Conservation (phyloP, 2,113 vertebrate genomes). For the Cyanistes caeruleus region DNA sequence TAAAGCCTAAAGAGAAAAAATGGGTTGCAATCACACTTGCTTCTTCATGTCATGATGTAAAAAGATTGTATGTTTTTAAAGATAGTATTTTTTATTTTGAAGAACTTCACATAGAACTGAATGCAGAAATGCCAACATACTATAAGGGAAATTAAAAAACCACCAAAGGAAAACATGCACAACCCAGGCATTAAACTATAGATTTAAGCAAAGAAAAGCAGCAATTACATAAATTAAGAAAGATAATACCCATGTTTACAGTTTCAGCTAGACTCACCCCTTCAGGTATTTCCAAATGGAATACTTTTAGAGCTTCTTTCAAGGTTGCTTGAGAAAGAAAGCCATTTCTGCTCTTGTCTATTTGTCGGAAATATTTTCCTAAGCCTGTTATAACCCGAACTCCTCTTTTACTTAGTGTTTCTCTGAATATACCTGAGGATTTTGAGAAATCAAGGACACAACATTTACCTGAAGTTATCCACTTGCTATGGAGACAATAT, state of each 20-base stretch:
- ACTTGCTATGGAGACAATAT: background rate
- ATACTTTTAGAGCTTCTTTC: slow-evolving; percentile 70
- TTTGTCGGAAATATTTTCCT: slow-evolving; percentile 70
- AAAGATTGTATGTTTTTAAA: background rate
- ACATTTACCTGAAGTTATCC: background rate
- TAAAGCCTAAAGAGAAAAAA: background rate
- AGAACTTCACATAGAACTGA: background rate
- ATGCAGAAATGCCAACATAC: background rate
- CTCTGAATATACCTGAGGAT: slow-evolving; percentile 65
- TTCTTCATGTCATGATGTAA: background rate
- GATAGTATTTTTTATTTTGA: background rate
- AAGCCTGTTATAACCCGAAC: slow-evolving; percentile 74
- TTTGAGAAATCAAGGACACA: background rate
- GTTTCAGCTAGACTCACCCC: slow-evolving; percentile 51
- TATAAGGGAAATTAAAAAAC: accelerated
- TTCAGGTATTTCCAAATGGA: slow-evolving; percentile 75
- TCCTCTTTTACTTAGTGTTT: slow-evolving; percentile 68
- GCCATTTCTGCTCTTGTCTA: slow-evolving; percentile 67
- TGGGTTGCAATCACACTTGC: background rate
- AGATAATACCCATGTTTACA: background rate
- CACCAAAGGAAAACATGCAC: background rate
- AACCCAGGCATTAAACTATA: background rate
- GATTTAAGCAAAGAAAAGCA: background rate
- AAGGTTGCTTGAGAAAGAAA: slow-evolving; percentile 68
- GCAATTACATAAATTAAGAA: background rate